Base-by-base conservation (phyloP, 2,888 invertebrate genomes). In the Nomada flava region DNA sequence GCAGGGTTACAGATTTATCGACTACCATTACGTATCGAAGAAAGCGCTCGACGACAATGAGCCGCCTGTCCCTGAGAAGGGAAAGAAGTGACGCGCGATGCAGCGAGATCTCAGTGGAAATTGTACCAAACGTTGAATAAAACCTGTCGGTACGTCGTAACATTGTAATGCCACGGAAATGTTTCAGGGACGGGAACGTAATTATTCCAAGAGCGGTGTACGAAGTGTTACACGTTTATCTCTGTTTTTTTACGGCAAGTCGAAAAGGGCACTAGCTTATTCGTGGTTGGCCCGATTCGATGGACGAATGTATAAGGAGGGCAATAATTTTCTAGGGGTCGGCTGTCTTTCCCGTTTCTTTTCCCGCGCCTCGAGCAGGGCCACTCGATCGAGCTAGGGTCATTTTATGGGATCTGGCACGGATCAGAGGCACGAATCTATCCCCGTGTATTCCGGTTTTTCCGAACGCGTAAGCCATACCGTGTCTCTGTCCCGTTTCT, bases 1-100 rank as follows among this genome's bases (percentile, higher is more conserved):
- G 9, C 93, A 93, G 83, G 97, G 97, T 10, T 93, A 94, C 23
- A 95, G 98, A 69, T 97, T 96, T 92, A 90, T 97, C 64, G 96
- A 96, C 86, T 95, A 97, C 92, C 94, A 96, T 89, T 96, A 96
- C 50, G n/a, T 71, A 23, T 59, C 74, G 26, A 23, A 62, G 50
- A 1, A 11, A 68, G 53, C 65, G 53, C 13, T 4, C 5, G 5
- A 44, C 57, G 64, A 26, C 44, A 36, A 18, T 50, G 13, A 67
- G 57, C 2, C 15, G 2, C n/a, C 73, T 23, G 36, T 5, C 7
- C 15, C 29, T 7, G 0, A 5, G 20, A 23, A 23, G 23, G n/a
- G 15, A 63, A 5, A 13, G 23, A 20, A 5, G 26, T 57, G 57
- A 57, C 11, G 9, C 18, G 9, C 11, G 4, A 13, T 2, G 20